Base-by-base conservation (phyloP, 2,888 invertebrate genomes). In the Trachelus troglodyta region DNA sequence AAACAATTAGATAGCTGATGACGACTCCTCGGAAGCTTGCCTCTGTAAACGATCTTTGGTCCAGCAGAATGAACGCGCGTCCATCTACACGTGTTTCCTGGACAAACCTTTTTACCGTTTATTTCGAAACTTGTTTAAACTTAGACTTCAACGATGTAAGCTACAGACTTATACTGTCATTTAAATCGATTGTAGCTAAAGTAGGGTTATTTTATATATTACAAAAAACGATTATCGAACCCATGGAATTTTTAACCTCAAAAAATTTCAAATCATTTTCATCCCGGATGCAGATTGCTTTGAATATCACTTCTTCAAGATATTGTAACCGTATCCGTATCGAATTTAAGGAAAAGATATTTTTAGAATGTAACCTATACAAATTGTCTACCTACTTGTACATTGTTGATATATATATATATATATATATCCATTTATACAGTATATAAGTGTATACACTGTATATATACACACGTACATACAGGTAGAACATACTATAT, bases 1-100 rank as follows among this genome's bases (percentile, higher is more conserved):
- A 69, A 79, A 80, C 79, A 81, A 83, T 83, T 81, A 80, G 81
- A 79, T 77, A 73, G 78, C 77, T 73, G 68, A 79, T 75, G 78
- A 78, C 77, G 78, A 79, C 77, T 83, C 82, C 80, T 73, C 75
- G 73, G 80, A 82, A 83, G 77, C 76, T 81, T 11, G 40, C 34
- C 56, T 56, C 56, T 56, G 56, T 56, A 23, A 56, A 56, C 56
- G 56, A 56, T 56, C 56, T 30, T 34, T 34, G 56, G 56, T 23
- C 40, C 30, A 69, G 34, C 12, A 74, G 68, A 37, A 33, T 34
- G 34, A 68, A 69, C 31, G 68, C 35, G 34, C 35, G 30, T 56
- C 23, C 56, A 56, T 56, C 23, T 6, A 56, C 56, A 23, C 56
- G 56, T 56, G 56, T 56, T 56, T 9, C 15, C 56, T 23, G 56